A percentile compares a stretch with the other conserved stretches of the same genome.
phyloP scores from a whole-genome alignment of 2,888 invertebrate genomes.

The Rhagonycha lutea region DNA sequence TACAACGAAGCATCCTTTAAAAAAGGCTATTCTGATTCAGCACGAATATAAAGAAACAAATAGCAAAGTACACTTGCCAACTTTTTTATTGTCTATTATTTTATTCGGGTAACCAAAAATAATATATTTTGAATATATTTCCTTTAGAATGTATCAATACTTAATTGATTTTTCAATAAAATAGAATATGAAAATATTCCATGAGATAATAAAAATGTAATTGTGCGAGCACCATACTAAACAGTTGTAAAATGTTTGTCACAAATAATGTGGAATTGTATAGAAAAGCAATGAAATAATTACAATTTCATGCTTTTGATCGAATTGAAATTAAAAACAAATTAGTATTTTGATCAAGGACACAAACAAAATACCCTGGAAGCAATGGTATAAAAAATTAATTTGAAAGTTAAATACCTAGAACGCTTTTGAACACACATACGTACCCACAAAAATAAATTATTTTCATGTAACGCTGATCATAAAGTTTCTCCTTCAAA shows the following conservation, averaged over 20 bases:
- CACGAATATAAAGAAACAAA: no score
- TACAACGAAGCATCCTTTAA: no score
- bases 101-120: no score
- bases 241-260: background rate
- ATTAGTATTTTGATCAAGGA: slow-evolving; percentile 12
- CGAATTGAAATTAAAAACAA: slow-evolving; percentile 8
- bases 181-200: background rate
- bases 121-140: background rate
- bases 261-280: background rate
- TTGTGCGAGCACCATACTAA: background rate
- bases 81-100: no score
- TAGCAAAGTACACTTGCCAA: no score
- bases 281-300: background rate
- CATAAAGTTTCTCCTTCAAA: slow-evolving; percentile 19
- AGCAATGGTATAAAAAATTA: slow-evolving; percentile 15
- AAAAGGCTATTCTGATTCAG: no score
- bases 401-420: slow-evolving; percentile 12
- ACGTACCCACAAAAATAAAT: background rate
- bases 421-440: slow-evolving; percentile 6
- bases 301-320: background rate
- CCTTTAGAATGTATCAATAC: background rate
- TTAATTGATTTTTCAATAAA: background rate
- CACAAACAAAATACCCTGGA: background rate
- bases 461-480: slow-evolving; percentile 19
- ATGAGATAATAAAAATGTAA: background rate